Evolutionary conservation across 2,113 vertebrate species (phyloP).

Genomic region (Crotophaga sulcirostris): DNA sequence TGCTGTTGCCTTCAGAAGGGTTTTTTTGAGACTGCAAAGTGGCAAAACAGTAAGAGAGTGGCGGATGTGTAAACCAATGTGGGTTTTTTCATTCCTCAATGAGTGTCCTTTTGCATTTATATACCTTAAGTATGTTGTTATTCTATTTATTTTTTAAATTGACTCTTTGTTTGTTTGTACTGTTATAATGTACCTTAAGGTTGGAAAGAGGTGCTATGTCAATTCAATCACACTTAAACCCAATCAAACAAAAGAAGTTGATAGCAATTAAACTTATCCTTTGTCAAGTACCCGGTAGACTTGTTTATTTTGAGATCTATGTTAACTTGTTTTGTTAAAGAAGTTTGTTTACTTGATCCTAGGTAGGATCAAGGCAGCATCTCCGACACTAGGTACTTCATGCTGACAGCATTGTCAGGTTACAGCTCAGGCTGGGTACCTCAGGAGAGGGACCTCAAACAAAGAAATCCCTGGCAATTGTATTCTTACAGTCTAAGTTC

Average conservation of each 20-base stretch:
- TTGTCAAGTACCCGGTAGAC: not conserved
- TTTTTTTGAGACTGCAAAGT: not conserved
- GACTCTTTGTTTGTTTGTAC: not conserved
- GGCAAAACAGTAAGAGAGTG: not conserved
- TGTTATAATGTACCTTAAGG: not conserved
- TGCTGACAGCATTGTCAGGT: too few species aligned
- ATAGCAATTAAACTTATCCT: not conserved
- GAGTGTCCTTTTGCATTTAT: not conserved
- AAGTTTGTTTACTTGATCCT: too few species aligned
- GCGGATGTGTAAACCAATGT: not conserved
- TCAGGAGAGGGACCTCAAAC: too few species aligned
- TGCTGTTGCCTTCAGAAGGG: not conserved
- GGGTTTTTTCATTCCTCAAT: not conserved
- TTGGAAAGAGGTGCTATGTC: not conserved
- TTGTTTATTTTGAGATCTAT: not conserved
- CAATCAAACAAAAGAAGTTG: not conserved
- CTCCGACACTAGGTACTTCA: too few species aligned
- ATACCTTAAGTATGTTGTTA: not conserved
- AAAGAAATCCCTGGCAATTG: too few species aligned
- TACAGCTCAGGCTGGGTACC: too few species aligned
- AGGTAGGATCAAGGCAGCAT: too few species aligned
- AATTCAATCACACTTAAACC: not conserved
- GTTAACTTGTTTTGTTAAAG: not conserved
- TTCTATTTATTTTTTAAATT: not conserved
- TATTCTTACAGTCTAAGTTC: too few species aligned